These are phyloP conservation scores for Nezara viridula DNA, from an alignment of 2,888 invertebrate genomes.

Conservation along the genomic window DNA sequence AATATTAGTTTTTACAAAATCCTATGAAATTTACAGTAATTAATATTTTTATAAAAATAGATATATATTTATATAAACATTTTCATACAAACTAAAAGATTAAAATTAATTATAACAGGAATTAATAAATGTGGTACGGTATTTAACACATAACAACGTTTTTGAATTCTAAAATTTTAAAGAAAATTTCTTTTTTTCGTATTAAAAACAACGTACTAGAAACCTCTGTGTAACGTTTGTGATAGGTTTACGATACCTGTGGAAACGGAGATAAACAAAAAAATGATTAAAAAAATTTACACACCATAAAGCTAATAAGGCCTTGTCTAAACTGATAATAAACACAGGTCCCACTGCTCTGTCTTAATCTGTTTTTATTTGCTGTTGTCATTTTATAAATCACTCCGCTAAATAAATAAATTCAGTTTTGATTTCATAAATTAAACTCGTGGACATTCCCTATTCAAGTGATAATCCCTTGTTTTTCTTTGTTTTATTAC, in stretches of 20 bases:
- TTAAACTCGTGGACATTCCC: not conserved
- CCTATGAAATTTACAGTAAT: no score
- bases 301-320: not conserved
- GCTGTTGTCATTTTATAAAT: constrained; percentile 35
- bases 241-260: not conserved
- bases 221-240: not conserved
- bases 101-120: no score
- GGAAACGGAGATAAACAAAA: not conserved
- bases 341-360: not conserved
- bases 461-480: constrained; percentile 8
- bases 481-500: constrained; percentile 26
- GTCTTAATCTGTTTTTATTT: constrained; percentile 45
- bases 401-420: not conserved
- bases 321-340: not conserved
- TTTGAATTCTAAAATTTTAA: not conserved
- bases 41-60: no score
- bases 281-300: not conserved
- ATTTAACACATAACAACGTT: not conserved
- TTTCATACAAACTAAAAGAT: no score
- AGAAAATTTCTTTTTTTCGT: not conserved
- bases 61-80: no score
- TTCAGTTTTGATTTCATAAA: constrained; percentile 44
- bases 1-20: no score
- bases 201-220: not conserved
- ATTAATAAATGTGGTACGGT: no score